Evolutionary conservation across 2,888 invertebrate genomes (phyloP), one percentile per base, ranked within the genome.

Genomic region (Hetaerina titia): DNA sequence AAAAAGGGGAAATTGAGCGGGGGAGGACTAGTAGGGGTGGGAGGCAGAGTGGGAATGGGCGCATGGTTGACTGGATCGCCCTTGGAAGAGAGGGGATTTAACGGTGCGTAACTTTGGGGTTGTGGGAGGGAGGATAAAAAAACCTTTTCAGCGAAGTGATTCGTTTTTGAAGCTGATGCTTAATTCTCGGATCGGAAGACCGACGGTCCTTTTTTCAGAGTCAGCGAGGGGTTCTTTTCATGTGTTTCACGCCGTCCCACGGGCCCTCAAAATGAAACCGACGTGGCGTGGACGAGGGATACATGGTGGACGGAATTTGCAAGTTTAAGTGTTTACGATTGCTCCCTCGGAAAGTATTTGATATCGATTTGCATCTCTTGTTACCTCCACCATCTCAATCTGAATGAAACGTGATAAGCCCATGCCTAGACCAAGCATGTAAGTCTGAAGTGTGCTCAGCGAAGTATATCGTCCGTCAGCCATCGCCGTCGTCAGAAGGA

Each of bases 31-130:
- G 64, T 25, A 17, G 13, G 64, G 22, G 45, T 19, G 90, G 6
- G 92, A 92, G 56, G 9, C 5, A 57, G 57, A 89, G 89, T 58
- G 22, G 58, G 22, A 22, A 22, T 58, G 74, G 56, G 64, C 64
- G 64, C 90, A 69, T 90, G 90, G 90, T 64, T 90, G 92, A 45
- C 69, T 92, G 69, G 92, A 92, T 92, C 92, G 92, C 92, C 92
- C 92, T 92, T 92, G 92, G 69, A 57, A 90, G 63, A 8, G 89
- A 57, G 64, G 92, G 56, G 69, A 92, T 92, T 89, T 92, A 92
- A 92, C 92, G 92, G 56, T 57, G 92, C 69, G 92, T 69, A 92
- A 92, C 92, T n/a, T 81, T 81, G 11, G 31, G 31, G 15, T 25
- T 60, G 17, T 60, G 31, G 31, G 31, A 31, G 11, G 11, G 22